Evolutionary conservation across 23 tunicate species (phyloP), one percentile per base, ranked within the genome.

Genomic region (Halocynthia aurantium): DNA sequence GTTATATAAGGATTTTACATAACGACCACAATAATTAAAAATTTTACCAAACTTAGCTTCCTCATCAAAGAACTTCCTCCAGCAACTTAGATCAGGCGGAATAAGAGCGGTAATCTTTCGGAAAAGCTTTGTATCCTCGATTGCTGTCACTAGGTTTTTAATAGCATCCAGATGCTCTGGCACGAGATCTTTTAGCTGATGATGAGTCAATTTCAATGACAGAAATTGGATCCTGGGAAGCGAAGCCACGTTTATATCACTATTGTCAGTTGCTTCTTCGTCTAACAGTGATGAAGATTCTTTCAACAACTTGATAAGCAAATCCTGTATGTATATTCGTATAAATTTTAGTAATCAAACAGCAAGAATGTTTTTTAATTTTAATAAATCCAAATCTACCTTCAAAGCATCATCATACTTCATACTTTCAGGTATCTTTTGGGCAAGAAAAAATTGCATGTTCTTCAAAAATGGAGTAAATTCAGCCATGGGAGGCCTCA

Each of bases 81-180:
- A 40, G 50, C 89, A 84, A 50, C 77, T 64, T 8, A 52, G 8
- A 13, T 53, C 69, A n/a, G 53, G 11, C 8, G 63, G 60, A 58
- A 69, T 52, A 55, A 60, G 57, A 6, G 61, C 20, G 2, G 31
- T 13, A 50, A 87, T 52, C 7, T 56, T 52, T 85, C 80, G 63
- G 62, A 55, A 88, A 40, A 88, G 62, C 8, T 67, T 11, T 6
- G 77, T 69, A 44, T 53, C 55, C 44, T 89, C 88, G 51, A 89
- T 80, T 6, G 68, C 80, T 61, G 62, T 58, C 13, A 89, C 68
- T 52, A 89, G 79, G 8, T 64, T 6, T 6, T 18, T 19, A 6
- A 89, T 75, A 10, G 96, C 88, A 20, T 75, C 67, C 61, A 78
- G 85, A 61, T 89, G 96, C 40, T 84, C 85, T 6, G 88, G 88